Evolutionary conservation across 2,888 invertebrate species (phyloP).

Genomic region (Ceriagrion tenellum): DNA sequence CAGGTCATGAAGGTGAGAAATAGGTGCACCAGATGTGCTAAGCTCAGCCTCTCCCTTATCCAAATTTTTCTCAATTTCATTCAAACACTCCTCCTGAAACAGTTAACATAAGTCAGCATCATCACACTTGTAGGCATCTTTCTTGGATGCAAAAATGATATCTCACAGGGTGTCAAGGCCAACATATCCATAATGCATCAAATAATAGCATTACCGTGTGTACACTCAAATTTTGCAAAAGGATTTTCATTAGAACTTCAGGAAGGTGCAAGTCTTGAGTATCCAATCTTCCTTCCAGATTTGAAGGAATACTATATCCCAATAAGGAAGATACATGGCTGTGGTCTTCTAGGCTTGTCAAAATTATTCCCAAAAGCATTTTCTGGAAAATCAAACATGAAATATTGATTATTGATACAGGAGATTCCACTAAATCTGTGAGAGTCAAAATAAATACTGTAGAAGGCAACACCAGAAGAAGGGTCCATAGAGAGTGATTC

Average conservation of each 20-base stretch:
- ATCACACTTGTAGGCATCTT: background rate
- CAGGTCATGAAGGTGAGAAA: constrained; percentile 79
- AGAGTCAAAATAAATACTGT: too few relatives aligned
- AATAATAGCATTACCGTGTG: constrained; percentile 78
- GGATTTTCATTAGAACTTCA: constrained; percentile 80
- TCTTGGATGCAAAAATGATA: background rate
- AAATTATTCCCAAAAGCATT: constrained; percentile 82
- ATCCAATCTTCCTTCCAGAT: constrained; percentile 72
- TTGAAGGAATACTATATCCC: constrained; percentile 77
- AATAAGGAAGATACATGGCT: constrained; percentile 81
- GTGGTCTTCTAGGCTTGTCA: constrained; percentile 82
- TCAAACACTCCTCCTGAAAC: constrained; percentile 76
- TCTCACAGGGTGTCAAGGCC: background rate
- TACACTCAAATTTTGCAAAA: constrained; percentile 79
- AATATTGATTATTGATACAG: background rate
- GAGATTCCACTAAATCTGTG: too few relatives aligned
- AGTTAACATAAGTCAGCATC: background rate
- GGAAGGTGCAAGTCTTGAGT: constrained; percentile 76
- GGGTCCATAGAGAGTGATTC: too few relatives aligned
- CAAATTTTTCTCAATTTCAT: constrained; percentile 74
- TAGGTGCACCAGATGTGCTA: constrained; percentile 68
- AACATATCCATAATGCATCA: background rate
- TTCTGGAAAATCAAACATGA: constrained; percentile 75
- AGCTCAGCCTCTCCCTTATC: constrained; percentile 71
- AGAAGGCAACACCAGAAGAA: too few relatives aligned